Conservation (phyloP, 2,797 vertebrate genomes). For the Bovichtus variegatus region DNA sequence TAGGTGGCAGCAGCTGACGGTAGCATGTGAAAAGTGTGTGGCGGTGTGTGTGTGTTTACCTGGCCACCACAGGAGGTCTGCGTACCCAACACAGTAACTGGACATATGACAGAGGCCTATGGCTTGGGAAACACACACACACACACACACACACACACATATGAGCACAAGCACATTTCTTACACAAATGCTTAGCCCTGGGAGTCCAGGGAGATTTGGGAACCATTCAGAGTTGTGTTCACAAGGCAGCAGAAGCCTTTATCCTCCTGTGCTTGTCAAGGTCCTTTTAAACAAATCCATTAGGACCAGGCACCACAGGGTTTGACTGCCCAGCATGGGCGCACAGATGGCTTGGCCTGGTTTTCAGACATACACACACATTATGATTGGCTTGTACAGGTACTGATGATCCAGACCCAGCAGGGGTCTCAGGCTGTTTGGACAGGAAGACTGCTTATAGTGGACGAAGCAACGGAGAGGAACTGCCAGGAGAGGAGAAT, state of each 20-base stretch:
- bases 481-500: constrained; percentile 44
- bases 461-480: constrained; percentile 26
- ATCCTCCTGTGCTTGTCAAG: constrained; percentile 74
- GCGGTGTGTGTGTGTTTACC: constrained; percentile 55
- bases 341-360: constrained; percentile 62
- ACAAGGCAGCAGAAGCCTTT: constrained; percentile 64
- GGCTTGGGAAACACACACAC: constrained; percentile 70
- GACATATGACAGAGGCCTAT: constrained; percentile 40
- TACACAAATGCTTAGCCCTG: constrained; percentile 26
- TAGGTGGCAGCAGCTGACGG: constrained; percentile 65
- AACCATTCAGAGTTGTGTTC: constrained; percentile 71
- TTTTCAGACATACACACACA: constrained; percentile 43
- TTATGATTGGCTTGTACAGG: constrained; percentile 52
- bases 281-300: constrained; percentile 80
- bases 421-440: constrained; percentile 49
- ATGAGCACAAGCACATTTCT: constrained; percentile 34
- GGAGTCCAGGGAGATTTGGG: constrained; percentile 75
- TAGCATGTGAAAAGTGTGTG: constrained; percentile 50
- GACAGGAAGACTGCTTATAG: constrained; percentile 39
- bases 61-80: constrained; percentile 40
- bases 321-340: constrained; percentile 61
- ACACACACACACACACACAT: constrained; percentile 54
- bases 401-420: constrained; percentile 64
- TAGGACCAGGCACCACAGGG: constrained; percentile 61
- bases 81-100: constrained; percentile 36